Conservation (phyloP, 53 echinoderm and acorn worm species). For the Arbacia lixula region DNA sequence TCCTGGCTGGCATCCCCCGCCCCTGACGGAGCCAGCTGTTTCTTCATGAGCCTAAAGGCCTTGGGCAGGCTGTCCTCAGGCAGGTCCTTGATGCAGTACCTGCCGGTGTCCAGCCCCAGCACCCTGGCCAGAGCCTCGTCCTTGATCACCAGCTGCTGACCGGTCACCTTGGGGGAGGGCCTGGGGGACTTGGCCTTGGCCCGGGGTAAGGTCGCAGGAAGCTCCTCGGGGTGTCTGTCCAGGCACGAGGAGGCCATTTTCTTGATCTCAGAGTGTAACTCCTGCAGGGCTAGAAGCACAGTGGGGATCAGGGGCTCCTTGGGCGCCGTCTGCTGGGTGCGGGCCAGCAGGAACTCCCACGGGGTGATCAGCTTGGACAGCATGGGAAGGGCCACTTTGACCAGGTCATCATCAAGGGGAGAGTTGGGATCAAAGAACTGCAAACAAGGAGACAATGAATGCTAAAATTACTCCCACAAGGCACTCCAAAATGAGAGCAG, state of each 20-base stretch:
- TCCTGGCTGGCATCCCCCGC: not conserved
- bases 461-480: no score
- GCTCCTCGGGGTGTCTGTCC: not conserved
- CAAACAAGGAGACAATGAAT: no score
- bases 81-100: conserved; percentile 66
- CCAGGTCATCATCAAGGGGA: conserved; percentile 75
- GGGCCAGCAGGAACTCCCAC: conserved; percentile 89
- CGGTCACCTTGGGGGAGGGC: no score
- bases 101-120: conserved; percentile 66
- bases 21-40: not conserved
- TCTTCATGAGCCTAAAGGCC: conserved; percentile 21
- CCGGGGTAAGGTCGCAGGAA: no score
- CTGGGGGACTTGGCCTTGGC: no score
- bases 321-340: conserved; percentile 55
- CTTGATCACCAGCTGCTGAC: conserved; percentile 29
- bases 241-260: conserved; percentile 41
- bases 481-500: no score
- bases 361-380: conserved; percentile 68
- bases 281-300: conserved; percentile 2
- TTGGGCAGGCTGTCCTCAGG: conserved; percentile 16
- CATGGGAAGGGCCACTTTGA: conserved; percentile 77
- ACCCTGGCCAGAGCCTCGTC: conserved; percentile 60
- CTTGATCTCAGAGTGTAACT: conserved; percentile 13
- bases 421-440: conserved; percentile 58
- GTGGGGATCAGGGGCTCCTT: conserved; percentile 15